Base-by-base conservation (phyloP, 2,888 invertebrate species). In the Allygus modestus region DNA sequence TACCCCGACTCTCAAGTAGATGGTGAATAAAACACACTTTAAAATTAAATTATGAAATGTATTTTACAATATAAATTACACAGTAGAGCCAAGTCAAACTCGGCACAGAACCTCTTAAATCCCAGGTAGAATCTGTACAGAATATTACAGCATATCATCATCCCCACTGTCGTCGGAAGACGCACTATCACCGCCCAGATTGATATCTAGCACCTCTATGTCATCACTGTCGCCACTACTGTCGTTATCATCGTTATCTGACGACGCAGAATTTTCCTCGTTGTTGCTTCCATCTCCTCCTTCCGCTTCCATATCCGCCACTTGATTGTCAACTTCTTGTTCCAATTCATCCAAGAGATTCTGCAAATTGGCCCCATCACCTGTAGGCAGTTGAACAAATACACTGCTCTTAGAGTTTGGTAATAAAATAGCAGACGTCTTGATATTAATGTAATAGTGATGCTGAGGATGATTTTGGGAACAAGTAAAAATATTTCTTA, bases 151-250 rank as follows among this genome's bases (percentile, higher is more conserved):
- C 23, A 23, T 7, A 12, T 89, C 89, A 0, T 87, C 89, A 58
- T 89, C 89, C 0, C 87, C 89, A 58, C 89, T 89, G 28, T 90
- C 90, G 1, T 89, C 90, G 51, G 88, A 88, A 26, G 85, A 86
- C 43, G 87, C 88, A 58, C 87, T 87, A 7, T 86, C 88, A 73
- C 88, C 88, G 46, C 88, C 87, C 15, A 85, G 85, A 23, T 85
- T 86, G 4, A 87, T 87, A n/a, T 88, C 88, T 58, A 89, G 88
- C 0, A 86, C 88, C 69, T 88, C 87, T 12, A 88, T 88, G 41
- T 88, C 89, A 23, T 87, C 89, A 46, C 82, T 88, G 41, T 88
- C 89, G 26, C 86, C 89, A 46, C 82, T 77, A 31, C 84, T 82
- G 17, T 83, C 82, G 58, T 84, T 85, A 65, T 83, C 81, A 1